phyloP scores from a whole-genome alignment of 2,888 invertebrate genomes.

The Leucophenga montana region DNA sequence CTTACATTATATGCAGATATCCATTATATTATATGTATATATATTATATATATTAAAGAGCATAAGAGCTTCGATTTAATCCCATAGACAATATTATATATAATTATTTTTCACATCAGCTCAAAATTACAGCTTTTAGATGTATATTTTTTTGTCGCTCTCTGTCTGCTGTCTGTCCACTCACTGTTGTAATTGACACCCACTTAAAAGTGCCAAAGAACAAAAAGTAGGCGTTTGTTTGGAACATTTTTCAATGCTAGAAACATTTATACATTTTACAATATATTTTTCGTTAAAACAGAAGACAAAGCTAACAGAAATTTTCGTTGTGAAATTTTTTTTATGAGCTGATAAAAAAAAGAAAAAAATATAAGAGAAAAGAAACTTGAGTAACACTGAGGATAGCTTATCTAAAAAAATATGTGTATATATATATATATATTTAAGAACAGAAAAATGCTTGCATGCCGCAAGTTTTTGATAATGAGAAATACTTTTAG shows the following conservation, averaged over 20 bases:
- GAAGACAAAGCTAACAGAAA: background rate
- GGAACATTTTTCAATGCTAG: constrained; percentile 18
- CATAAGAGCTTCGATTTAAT: too few species aligned
- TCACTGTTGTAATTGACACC: constrained; percentile 65
- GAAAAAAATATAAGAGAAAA: too few species aligned
- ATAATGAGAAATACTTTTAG: constrained; percentile 36
- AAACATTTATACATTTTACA: background rate
- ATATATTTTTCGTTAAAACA: background rate
- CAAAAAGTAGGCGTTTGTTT: constrained; percentile 26
- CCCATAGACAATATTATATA: too few species aligned
- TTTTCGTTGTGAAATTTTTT: constrained; percentile 21
- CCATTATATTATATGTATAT: too few species aligned
- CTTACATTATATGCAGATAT: too few species aligned
- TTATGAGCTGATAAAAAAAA: constrained; percentile 1
- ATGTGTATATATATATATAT: background rate
- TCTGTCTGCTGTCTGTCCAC: constrained; percentile 16
- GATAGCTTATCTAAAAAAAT: background rate
- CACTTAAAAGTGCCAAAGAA: constrained; percentile 49
- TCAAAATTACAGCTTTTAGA: background rate
- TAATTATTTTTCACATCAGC: background rate
- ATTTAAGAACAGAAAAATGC: constrained; percentile 6
- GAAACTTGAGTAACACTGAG: background rate
- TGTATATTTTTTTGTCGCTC: background rate
- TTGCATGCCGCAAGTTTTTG: constrained; percentile 7
- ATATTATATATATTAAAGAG: too few species aligned